Percentiles rank a stretch among this genome's conserved stretches.
Conservation (phyloP, 2,888 invertebrate genomes). For the Lasioglossum leucozonium region DNA sequence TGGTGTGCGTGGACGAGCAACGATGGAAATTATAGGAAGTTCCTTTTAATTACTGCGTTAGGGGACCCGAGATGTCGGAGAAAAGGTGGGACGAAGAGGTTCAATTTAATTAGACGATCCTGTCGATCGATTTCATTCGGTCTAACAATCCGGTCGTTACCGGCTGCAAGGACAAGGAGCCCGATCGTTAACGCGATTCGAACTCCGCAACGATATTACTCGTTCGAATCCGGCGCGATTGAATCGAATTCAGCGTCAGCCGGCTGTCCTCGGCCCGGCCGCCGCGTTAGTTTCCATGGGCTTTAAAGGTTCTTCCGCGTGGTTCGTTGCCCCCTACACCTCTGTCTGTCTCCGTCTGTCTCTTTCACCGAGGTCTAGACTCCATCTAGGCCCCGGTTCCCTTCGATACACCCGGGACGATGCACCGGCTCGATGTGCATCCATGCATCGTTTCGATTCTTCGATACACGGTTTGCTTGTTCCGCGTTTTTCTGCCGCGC, state of each 20-base stretch:
- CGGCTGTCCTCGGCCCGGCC: slow-evolving; percentile 31
- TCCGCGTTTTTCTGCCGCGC: background rate
- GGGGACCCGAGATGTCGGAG: slow-evolving; percentile 51
- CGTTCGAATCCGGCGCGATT: slow-evolving; percentile 68
- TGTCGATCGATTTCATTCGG: slow-evolving; percentile 69
- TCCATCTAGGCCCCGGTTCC: slow-evolving; percentile 1
- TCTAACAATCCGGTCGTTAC: slow-evolving; percentile 68
- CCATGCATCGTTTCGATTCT: slow-evolving; percentile 31
- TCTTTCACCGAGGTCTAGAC: background rate
- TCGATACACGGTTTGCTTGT: slow-evolving; percentile 14
- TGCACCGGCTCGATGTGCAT: slow-evolving; percentile 6
- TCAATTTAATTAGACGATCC: slow-evolving; percentile 74
- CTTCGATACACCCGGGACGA: background rate
- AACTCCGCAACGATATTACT: slow-evolving; percentile 69
- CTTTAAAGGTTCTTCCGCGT: slow-evolving; percentile 52
- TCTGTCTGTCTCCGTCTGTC: background rate
- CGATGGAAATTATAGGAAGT: slow-evolving; percentile 72
- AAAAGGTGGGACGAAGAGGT: slow-evolving; percentile 49
- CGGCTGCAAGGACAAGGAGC: slow-evolving; percentile 61
- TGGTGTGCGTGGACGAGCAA: slow-evolving; percentile 43
- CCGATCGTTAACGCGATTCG: slow-evolving; percentile 74
- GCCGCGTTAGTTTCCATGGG: slow-evolving; percentile 33
- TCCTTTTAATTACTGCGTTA: slow-evolving; percentile 75
- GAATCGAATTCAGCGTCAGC: slow-evolving; percentile 65
- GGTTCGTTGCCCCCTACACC: slow-evolving; percentile 11